These are phyloP conservation scores for Oostethus manadensis DNA, from an alignment of 2,113 vertebrate genomes.

Conservation along the genomic window DNA sequence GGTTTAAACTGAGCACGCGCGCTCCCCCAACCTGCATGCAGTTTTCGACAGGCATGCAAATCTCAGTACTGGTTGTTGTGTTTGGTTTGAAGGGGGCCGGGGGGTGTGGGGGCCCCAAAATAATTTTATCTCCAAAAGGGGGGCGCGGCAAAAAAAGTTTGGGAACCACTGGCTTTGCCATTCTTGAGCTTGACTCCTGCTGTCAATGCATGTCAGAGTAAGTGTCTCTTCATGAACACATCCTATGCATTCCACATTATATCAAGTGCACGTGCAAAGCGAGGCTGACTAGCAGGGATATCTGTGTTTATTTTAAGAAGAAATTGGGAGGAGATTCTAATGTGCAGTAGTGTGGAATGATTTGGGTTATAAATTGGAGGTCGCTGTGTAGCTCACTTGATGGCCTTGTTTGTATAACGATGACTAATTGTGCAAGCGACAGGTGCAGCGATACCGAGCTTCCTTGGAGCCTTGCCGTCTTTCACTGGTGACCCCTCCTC, in stretches of 20 bases:
- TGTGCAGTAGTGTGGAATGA: conserved; percentile 10
- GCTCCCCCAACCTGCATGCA: too few species aligned
- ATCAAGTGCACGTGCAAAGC: conserved; percentile 12
- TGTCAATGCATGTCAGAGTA: conserved; percentile 21
- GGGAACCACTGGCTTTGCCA: too few species aligned
- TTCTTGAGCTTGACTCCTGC: conserved; percentile 41
- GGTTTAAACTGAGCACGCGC: too few species aligned
- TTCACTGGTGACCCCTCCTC: conserved; percentile 6
- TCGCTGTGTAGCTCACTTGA: conserved; percentile 22
- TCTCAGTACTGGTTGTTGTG: too few species aligned
- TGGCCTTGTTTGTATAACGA: conserved; percentile 27
- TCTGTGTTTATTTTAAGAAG: conserved; percentile 1
- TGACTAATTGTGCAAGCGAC: conserved; percentile 33
- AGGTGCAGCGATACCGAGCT: conserved; percentile 25
- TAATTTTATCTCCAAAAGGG: too few species aligned
- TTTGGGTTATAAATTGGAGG: conserved; percentile 24
- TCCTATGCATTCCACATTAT: conserved; percentile 8
- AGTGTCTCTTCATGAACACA: conserved; percentile 4
- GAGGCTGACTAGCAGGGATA: background rate
- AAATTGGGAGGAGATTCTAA: conserved; percentile 5
- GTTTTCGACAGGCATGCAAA: too few species aligned
- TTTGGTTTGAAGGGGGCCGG: too few species aligned
- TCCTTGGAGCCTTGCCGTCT: conserved; percentile 6
- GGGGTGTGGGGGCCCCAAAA: too few species aligned
- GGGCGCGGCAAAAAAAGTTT: too few species aligned